Evolutionary conservation across 2,888 invertebrate species (phyloP), one percentile per base, ranked within the genome.

Genomic region (Cremastinae sp.): DNA sequence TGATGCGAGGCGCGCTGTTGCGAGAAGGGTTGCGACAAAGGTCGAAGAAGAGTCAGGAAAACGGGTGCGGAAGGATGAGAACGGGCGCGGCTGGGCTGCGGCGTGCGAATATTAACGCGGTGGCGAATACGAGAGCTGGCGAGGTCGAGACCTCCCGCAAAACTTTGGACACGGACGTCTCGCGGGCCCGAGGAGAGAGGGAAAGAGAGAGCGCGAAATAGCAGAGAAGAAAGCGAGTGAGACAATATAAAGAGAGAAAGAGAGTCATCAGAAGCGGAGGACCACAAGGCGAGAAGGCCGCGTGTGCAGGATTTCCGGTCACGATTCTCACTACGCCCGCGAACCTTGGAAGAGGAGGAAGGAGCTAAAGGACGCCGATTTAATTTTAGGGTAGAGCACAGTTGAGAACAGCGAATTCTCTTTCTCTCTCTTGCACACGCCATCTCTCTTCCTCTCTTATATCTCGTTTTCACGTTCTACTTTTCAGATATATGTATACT

Each of bases 101-200:
- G 73, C 69, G 76, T 76, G 76, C 76, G 76, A 76, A 76, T 76
- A 76, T 76, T 76, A 76, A 76, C 76, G 76, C 76, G 76, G 73
- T 53, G 69, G 69, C 76, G 73, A 77, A 73, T 77, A 65, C 73
- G 69, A 65, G 73, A 73, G 73, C 73, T 61, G 73, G 69, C 69
- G 73, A 76, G 76, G 76, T 73, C 76, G 73, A 76, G 69, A 76
- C 73, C 76, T 76, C 68, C 59, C 28, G 66, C 59, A 47, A 76
- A 76, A 68, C 58, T 76, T 76, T 64, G 51, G 58, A 58, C 47
- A 28, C 75, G 65, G 75, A 75, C 75, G 47, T 75, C n/a, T n/a
- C 47, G 41, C 2, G 28, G 28, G 5, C 28, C 5, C 28, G 28
- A 28, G 5, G 28, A 5, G 28, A 28, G 5, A 28, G 28, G 5